Base-by-base conservation (phyloP, 2,888 invertebrate genomes). In the Meiosimyza decipiens region DNA sequence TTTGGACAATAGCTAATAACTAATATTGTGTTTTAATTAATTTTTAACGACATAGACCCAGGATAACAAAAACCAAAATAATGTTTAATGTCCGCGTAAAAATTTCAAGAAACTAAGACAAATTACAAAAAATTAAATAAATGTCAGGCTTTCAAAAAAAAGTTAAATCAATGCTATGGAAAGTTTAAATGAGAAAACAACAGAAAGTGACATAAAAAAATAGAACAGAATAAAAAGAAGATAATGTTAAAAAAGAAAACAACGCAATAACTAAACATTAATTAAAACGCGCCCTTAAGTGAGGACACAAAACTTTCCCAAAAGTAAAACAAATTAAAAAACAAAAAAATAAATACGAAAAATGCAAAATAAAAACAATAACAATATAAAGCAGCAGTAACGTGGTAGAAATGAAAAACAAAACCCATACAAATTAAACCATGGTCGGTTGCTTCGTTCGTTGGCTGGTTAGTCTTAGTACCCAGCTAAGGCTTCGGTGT, bases 201-300 rank as follows among this genome's bases (percentile, higher is more conserved):
- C 40, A 50, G 16, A 63, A 63, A 18, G n/a, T 18, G 49, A 63
- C 16, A 15, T 6, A 47, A 40, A 63, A 18, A 49, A n/a, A 12
- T 16, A 62, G 1, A 62, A 49, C 47, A 13, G 16, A 40, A 7
- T 18, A 16, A 9, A 16, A 6, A 51, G n/a, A 51, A 28, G 18
- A 57, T 7, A 15, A 66, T 33, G 57, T 18, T 18, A n/a, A 47
- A 40, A 54, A 49, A 28, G 12, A 12, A 47, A 60, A 55, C 15
- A 69, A 16, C 15, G 54, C 51, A 65, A 47, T 47, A 54, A 40
- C 16, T 52, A 62, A 62, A 64, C 55, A 55, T 64, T 64, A 71
- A 71, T 64, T 71, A 64, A 71, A 71, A 63, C 28, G 47, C 51
- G 49, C 54, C 71, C 60, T 15, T 47, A 64, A 71, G 54, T 47